Evolutionary conservation across 2,797 vertebrate species (phyloP).

Genomic region (Tadarida brasiliensis): DNA sequence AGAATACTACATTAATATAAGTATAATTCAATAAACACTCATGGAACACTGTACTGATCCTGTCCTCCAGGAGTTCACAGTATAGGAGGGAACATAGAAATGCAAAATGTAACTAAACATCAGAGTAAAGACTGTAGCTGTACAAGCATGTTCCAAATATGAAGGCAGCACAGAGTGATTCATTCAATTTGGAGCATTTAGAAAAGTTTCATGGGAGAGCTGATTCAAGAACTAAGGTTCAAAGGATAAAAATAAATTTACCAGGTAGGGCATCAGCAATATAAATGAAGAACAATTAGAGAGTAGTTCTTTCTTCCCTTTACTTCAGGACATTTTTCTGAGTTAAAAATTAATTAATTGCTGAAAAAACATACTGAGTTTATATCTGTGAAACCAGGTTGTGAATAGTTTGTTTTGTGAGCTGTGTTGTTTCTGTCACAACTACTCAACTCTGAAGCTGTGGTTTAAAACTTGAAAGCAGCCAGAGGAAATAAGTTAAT

Average conservation of each 20-base stretch:
- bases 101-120: constrained; percentile 18
- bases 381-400: not conserved
- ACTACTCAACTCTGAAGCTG: not conserved
- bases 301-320: not conserved
- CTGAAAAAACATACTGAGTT: not conserved
- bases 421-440: not conserved
- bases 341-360: not conserved
- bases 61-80: not conserved
- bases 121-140: not conserved
- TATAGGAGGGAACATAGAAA: not conserved
- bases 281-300: not conserved
- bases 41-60: not conserved
- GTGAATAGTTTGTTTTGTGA: not conserved
- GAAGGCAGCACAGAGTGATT: not conserved
- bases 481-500: not conserved
- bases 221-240: not conserved
- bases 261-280: not conserved
- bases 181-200: not conserved
- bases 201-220: not conserved
- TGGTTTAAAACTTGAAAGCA: not conserved
- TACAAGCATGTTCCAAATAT: not conserved
- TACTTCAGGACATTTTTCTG: not conserved
- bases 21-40: not conserved
- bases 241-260: not conserved
- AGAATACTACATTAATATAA: not conserved